Conservation (phyloP, 2,888 invertebrate genomes). For the Lymantria monacha region DNA sequence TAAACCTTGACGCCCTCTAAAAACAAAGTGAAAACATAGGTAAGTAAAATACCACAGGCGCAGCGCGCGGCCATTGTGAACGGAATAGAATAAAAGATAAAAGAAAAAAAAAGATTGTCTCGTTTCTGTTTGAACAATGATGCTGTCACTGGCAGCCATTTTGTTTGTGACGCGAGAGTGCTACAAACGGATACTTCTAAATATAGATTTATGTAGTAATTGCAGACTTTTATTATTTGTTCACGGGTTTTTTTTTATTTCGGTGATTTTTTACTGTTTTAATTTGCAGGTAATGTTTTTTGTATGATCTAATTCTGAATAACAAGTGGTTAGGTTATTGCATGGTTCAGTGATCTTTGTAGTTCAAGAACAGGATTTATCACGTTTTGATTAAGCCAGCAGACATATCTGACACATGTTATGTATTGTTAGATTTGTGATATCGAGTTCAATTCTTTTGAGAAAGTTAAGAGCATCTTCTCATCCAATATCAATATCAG, state of each 20-base stretch:
- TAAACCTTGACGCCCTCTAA: constrained; percentile 46
- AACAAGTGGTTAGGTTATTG: not conserved
- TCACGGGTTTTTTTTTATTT: not conserved
- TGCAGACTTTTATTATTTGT: not conserved
- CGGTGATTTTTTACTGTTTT: not conserved
- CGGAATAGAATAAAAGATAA: constrained; percentile 63
- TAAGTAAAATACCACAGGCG: constrained; percentile 71
- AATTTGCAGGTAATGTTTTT: not conserved
- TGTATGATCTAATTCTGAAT: constrained; percentile 2
- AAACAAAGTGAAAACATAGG: constrained; percentile 66
- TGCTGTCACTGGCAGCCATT: constrained; percentile 76
- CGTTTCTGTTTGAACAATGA: constrained; percentile 79
- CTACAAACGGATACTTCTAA: constrained; percentile 34
- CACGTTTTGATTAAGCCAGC: too few relatives aligned
- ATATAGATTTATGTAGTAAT: constrained; percentile 14
- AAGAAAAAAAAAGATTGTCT: constrained; percentile 73
- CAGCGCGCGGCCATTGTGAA: constrained; percentile 72
- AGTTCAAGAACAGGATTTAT: not conserved
- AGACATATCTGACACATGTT: too few relatives aligned
- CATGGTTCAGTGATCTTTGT: not conserved
- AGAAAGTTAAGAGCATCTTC: too few relatives aligned
- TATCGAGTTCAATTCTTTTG: too few relatives aligned
- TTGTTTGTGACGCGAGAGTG: constrained; percentile 55
- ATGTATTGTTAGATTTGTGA: too few relatives aligned
- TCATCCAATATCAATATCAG: too few relatives aligned